Evolutionary conservation across 2,113 vertebrate species (phyloP).

Genomic region (Donacobius atricapilla): DNA sequence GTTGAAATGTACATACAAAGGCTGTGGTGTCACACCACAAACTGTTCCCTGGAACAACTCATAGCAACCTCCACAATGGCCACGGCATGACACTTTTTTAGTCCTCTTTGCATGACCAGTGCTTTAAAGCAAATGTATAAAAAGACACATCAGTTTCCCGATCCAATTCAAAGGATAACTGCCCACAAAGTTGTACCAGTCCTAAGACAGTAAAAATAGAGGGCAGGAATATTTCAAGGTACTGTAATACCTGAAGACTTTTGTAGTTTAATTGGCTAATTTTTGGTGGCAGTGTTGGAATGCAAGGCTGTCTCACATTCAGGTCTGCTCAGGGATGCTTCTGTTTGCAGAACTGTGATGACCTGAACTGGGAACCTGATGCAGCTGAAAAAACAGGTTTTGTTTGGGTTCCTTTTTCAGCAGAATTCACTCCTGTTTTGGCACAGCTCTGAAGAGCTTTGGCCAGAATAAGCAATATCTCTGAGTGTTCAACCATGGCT

Average conservation of each 20-base stretch:
- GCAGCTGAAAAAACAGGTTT: not conserved
- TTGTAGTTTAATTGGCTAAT: not conserved
- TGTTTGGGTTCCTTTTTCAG: not conserved
- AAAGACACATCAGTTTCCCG: not conserved
- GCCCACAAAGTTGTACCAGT: not conserved
- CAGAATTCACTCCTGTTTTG: not conserved
- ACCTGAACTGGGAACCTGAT: not conserved
- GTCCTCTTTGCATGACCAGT: not conserved
- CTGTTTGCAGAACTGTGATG: not conserved
- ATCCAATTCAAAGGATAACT: not conserved
- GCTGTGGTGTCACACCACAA: not conserved
- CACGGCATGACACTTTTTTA: not conserved
- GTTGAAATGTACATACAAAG: not conserved
- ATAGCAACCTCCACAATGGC: fast-evolving
- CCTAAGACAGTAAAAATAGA: not conserved
- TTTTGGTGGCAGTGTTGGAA: not conserved
- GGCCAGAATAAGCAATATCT: not conserved
- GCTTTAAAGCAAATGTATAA: not conserved
- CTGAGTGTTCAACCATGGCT: not conserved
- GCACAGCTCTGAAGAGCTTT: not conserved
- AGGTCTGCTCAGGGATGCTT: not conserved
- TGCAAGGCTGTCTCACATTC: not conserved
- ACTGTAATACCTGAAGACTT: not conserved
- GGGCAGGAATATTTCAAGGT: not conserved
- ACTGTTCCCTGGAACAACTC: not conserved